These are phyloP conservation scores for Hermaeophaga mercurialis DNA, from an alignment of 2,888 invertebrate species.

Conservation along the genomic window DNA sequence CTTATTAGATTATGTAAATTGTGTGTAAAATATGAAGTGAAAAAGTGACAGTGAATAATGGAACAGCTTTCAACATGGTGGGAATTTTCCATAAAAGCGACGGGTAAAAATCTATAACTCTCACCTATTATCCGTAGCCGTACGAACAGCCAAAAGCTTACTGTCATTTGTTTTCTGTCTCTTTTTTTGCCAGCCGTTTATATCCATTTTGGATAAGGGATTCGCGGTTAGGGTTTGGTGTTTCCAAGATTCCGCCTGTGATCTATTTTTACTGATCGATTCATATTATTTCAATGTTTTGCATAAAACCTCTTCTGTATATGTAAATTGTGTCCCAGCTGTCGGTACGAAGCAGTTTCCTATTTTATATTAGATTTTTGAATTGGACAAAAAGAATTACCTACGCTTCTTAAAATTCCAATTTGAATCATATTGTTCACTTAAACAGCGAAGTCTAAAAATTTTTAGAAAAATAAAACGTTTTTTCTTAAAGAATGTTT, in stretches of 20 bases:
- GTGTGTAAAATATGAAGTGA: conserved; percentile 19
- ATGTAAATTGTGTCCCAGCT: too few relatives aligned
- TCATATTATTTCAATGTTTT: conserved; percentile 2
- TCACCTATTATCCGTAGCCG: conserved; percentile 18
- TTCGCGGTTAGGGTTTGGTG: conserved; percentile 6
- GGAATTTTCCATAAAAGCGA: conserved; percentile 12
- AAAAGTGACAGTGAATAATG: conserved; percentile 21
- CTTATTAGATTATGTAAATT: conserved; percentile 19
- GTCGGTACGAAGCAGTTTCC: too few relatives aligned
- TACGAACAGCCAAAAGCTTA: conserved; percentile 14
- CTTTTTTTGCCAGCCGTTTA: conserved; percentile 10
- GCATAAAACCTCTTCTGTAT: too few relatives aligned
- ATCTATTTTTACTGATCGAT: conserved; percentile 6
- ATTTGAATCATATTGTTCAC: too few relatives aligned
- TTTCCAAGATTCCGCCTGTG: conserved; percentile 1
- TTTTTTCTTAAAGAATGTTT: too few relatives aligned
- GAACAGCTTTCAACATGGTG: conserved; percentile 11
- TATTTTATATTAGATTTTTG: too few relatives aligned
- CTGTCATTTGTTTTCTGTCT: conserved; percentile 19
- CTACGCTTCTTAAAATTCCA: too few relatives aligned
- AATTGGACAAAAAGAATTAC: too few relatives aligned
- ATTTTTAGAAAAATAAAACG: too few relatives aligned
- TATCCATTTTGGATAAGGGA: conserved; percentile 10
- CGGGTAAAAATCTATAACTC: conserved; percentile 16
- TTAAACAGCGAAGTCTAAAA: too few relatives aligned